Conservation (phyloP, 2,888 invertebrate genomes). For the Atherix ibis region DNA sequence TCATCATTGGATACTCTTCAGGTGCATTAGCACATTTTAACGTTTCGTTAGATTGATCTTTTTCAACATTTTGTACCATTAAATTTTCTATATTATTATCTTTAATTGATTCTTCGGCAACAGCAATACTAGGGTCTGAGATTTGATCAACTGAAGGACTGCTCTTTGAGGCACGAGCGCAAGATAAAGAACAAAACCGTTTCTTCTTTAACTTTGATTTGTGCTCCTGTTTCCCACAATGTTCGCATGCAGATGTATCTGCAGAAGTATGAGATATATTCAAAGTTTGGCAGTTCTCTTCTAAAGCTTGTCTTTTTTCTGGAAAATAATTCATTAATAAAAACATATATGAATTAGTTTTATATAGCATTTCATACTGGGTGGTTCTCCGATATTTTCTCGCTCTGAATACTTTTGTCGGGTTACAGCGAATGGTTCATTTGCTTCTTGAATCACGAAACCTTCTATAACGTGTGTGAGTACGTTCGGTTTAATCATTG, state of each 20-base stretch:
- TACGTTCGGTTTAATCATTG: constrained; percentile 89
- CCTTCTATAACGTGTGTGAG: constrained; percentile 94
- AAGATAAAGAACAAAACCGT: constrained; percentile 58
- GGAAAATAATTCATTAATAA: constrained; percentile 9
- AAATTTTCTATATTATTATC: constrained; percentile 1
- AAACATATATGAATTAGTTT: not conserved
- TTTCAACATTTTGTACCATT: constrained; percentile 2
- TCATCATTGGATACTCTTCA: constrained; percentile 23
- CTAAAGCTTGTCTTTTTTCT: constrained; percentile 26
- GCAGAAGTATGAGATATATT: constrained; percentile 11
- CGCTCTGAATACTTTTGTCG: constrained; percentile 41
- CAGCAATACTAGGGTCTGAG: constrained; percentile 7
- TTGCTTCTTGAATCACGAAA: constrained; percentile 90
- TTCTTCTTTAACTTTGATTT: constrained; percentile 55
- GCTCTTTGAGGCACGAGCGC: constrained; percentile 39
- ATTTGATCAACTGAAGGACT: constrained; percentile 15
- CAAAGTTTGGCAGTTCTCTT: constrained; percentile 14
- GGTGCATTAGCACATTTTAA: constrained; percentile 1
- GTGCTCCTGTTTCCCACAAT: constrained; percentile 51
- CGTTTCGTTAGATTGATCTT: constrained; percentile 1
- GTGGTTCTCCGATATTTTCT: constrained; percentile 53
- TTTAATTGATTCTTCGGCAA: constrained; percentile 10
- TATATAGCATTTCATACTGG: constrained; percentile 41
- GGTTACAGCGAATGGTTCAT: constrained; percentile 76
- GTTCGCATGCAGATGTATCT: constrained; percentile 43